Conservation (phyloP, 2,113 vertebrate genomes). For the Panthera leo region DNA sequence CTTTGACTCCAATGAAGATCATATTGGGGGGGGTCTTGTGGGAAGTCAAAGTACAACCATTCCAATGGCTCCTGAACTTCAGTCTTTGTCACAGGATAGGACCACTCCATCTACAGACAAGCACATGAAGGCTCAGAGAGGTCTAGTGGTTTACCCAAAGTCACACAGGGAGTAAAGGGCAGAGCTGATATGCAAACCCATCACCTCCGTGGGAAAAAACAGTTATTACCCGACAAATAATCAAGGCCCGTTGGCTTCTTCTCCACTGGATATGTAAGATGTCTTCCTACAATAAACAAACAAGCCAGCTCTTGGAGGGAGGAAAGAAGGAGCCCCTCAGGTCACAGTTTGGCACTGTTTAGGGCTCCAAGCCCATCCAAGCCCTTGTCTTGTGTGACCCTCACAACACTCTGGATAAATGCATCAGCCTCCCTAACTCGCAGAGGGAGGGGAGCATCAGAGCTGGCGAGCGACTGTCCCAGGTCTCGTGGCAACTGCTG, state of each 20-base stretch:
- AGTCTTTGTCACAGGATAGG: not conserved
- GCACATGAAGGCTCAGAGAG: not conserved
- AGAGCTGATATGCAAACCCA: not conserved
- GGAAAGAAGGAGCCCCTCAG: not conserved
- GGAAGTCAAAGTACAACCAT: not conserved
- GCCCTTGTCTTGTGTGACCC: not conserved
- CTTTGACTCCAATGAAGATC: not conserved
- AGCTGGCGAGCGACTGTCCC: not conserved
- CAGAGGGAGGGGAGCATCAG: not conserved
- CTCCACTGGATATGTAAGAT: not conserved
- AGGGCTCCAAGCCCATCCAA: not conserved
- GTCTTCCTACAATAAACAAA: not conserved
- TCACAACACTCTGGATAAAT: not conserved
- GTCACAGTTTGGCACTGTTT: not conserved
- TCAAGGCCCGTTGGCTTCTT: not conserved
- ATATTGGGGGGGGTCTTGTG: not conserved
- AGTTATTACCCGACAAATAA: not conserved
- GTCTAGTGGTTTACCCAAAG: not conserved
- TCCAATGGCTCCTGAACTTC: not conserved
- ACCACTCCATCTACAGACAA: not conserved
- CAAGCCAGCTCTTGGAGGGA: not conserved
- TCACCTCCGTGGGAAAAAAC: not conserved
- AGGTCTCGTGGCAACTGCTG: not conserved
- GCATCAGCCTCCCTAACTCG: not conserved
- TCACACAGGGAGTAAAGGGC: not conserved